Evolutionary conservation across 2,797 vertebrate genomes (phyloP).

Genomic region (Danionella dracula): DNA sequence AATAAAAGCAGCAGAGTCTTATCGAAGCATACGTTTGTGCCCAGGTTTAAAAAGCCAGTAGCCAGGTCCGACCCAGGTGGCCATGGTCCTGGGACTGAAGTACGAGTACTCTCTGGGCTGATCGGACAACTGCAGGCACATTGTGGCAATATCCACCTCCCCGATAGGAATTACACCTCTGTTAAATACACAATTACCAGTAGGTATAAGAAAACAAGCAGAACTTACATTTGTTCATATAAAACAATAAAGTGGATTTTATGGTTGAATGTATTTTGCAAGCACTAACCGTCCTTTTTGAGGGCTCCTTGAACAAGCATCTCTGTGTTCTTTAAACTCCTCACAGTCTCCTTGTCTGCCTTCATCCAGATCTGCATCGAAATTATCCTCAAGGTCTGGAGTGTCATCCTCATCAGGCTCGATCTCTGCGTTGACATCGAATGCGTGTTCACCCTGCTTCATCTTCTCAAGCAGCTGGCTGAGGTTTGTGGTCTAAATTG

Average conservation of each 20-base stretch:
- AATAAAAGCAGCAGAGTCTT: too few relatives aligned
- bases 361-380: conserved; percentile 69
- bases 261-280: not conserved
- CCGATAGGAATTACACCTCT: conserved; percentile 66
- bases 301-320: conserved; percentile 58
- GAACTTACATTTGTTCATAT: too few relatives aligned
- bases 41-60: conserved; percentile 92
- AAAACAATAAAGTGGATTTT: too few relatives aligned
- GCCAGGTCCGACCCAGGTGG: conserved; percentile 89
- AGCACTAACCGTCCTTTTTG: conserved; percentile 60
- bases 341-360: conserved; percentile 46
- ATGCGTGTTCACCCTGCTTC: conserved; percentile 80
- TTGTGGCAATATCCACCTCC: conserved; percentile 74
- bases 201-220: not conserved
- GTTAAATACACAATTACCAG: not conserved
- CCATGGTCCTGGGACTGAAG: conserved; percentile 90
- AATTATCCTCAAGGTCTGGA: conserved; percentile 60
- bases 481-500: conserved; percentile 75
- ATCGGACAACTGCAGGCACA: conserved; percentile 86
- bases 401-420: conserved; percentile 62
- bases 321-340: conserved; percentile 61
- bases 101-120: conserved; percentile 94
- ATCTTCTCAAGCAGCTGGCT: conserved; percentile 85
- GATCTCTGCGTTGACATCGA: conserved; percentile 74
- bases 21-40: conserved; percentile 73